Conservation (phyloP, 2,888 invertebrate genomes). For the Synanthedon vespiformis region DNA sequence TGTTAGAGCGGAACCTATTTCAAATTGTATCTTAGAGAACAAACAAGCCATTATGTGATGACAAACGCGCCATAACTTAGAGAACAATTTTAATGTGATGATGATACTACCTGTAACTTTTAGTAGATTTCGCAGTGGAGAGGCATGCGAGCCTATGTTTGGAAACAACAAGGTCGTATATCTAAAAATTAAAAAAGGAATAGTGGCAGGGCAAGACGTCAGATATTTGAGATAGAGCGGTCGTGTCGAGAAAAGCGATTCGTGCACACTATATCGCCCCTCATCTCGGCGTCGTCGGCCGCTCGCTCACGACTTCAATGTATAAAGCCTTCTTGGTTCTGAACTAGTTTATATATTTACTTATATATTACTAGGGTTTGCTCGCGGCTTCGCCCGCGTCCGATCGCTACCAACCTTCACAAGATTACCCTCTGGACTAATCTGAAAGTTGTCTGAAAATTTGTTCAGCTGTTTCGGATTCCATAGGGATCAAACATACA, state of each 20-base stretch:
- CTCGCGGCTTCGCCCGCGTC: too few relatives aligned
- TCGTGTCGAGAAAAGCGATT: constrained; percentile 14
- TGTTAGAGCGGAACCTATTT: not conserved
- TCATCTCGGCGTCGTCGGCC: not conserved
- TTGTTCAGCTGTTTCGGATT: too few relatives aligned
- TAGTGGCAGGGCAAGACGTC: constrained; percentile 8
- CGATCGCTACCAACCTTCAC: too few relatives aligned
- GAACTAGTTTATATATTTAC: not conserved
- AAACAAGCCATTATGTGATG: not conserved
- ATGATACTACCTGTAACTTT: too few relatives aligned
- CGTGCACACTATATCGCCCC: constrained; percentile 27
- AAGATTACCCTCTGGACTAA: too few relatives aligned
- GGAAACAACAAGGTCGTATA: not conserved
- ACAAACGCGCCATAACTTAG: too few relatives aligned
- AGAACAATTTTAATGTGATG: too few relatives aligned
- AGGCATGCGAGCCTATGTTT: not conserved
- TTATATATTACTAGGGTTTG: not conserved
- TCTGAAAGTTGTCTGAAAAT: too few relatives aligned
- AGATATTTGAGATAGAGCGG: constrained; percentile 18
- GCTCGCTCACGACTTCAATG: not conserved
- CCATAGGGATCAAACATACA: too few relatives aligned
- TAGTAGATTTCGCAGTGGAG: too few relatives aligned
- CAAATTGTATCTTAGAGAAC: not conserved
- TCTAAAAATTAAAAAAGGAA: constrained; percentile 1
- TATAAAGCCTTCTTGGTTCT: not conserved